Evolutionary conservation across 1,140 invertebrate genomes (phyloP).

Genomic region (Anthonomus grandis): DNA sequence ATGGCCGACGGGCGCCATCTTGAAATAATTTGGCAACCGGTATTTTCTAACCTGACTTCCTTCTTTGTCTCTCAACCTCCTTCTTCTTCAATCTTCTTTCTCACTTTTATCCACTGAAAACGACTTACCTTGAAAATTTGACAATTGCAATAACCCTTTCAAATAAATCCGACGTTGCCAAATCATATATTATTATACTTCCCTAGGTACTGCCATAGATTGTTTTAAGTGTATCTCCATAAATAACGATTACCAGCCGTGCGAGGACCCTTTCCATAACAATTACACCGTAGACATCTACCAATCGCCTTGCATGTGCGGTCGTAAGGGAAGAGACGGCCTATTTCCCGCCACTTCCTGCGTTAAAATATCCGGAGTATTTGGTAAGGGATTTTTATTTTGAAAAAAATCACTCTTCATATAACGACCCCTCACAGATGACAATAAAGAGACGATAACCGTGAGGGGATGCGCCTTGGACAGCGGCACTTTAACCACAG

Average conservation of each 20-base stretch:
- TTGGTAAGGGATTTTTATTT: conserved; percentile 57
- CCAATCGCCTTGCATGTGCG: conserved; percentile 89
- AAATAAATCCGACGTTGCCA: neutral
- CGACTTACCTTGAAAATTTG: neutral
- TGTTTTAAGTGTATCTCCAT: conserved; percentile 96
- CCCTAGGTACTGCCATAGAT: conserved; percentile 63
- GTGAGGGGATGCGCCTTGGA: conserved; percentile 88
- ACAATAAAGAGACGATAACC: conserved; percentile 73
- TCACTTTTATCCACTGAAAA: neutral
- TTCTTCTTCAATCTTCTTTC: neutral
- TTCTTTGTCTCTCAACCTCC: neutral
- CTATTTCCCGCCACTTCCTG: conserved; percentile 95
- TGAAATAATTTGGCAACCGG: no score
- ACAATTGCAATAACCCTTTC: neutral
- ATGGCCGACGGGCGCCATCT: no score
- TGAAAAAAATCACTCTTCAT: neutral
- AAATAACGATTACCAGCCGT: conserved; percentile 79
- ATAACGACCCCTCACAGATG: conserved; percentile 57
- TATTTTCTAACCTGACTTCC: no score
- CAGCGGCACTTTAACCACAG: conserved; percentile 86
- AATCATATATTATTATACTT: neutral
- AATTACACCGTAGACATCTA: conserved; percentile 80
- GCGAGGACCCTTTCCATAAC: conserved; percentile 97
- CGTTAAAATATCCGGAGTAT: conserved; percentile 87
- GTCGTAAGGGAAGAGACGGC: conserved; percentile 85